phyloP scores from a whole-genome alignment of 1,140 invertebrate species.

The Melanaphis sacchari region DNA sequence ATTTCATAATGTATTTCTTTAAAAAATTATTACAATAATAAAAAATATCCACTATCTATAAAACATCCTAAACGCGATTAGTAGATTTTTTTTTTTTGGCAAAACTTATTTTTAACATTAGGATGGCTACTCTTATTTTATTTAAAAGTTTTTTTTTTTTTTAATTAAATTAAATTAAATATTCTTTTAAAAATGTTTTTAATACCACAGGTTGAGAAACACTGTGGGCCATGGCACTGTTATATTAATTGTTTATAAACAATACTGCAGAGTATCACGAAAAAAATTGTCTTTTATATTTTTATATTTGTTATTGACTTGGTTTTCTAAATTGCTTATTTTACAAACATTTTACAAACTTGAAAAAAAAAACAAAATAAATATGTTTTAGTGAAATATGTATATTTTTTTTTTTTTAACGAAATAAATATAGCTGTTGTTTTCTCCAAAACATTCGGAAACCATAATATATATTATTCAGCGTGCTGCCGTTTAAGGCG shows the following conservation, averaged over 20 bases:
- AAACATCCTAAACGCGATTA: not conserved
- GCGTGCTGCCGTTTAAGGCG: not conserved
- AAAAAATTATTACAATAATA: not conserved
- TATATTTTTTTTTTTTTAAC: not conserved
- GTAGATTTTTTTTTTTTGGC: not conserved
- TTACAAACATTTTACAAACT: not conserved
- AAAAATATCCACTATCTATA: not conserved
- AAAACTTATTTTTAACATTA: too few relatives aligned
- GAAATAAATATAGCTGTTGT: not conserved
- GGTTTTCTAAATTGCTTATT: not conserved
- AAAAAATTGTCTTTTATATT: not conserved
- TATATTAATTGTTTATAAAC: not conserved
- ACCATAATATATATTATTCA: not conserved
- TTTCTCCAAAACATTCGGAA: not conserved
- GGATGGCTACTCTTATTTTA: not conserved
- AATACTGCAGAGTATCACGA: not conserved
- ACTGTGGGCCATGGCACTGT: not conserved
- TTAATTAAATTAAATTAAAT: not conserved
- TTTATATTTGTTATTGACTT: not conserved
- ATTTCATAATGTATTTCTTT: not conserved
- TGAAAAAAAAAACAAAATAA: not conserved
- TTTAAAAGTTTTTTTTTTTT: not conserved
- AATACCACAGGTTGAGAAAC: not conserved
- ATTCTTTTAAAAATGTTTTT: too few relatives aligned
- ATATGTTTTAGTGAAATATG: not conserved